These are phyloP conservation scores for Rhorus exstirpatorius DNA, from an alignment of 2,888 invertebrate genomes.

Conservation along the genomic window DNA sequence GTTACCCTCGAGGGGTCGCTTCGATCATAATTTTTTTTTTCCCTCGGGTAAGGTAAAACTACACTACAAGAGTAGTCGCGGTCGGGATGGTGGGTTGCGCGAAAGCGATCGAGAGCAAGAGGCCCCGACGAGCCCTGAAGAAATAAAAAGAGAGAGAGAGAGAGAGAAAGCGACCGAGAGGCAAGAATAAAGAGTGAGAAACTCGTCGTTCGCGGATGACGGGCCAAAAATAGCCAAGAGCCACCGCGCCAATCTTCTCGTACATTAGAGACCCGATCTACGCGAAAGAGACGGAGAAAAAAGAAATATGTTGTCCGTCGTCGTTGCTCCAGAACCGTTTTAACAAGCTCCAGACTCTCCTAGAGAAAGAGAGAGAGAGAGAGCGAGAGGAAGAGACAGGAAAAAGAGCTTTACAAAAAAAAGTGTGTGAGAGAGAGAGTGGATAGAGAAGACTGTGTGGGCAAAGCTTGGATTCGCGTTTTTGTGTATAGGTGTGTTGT, in stretches of 20 bases:
- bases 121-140: slow-evolving; percentile 4
- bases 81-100: slow-evolving; percentile 47
- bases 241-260: slow-evolving; percentile 76
- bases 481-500: slow-evolving; percentile 45
- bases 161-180: too few relatives aligned
- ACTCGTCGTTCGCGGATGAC: slow-evolving; percentile 68
- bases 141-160: slow-evolving; percentile 19
- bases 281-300: slow-evolving; percentile 78
- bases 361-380: too few relatives aligned
- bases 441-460: slow-evolving; percentile 9
- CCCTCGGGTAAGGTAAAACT: slow-evolving; percentile 8
- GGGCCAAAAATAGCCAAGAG: slow-evolving; percentile 82
- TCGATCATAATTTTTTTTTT: slow-evolving; percentile 14
- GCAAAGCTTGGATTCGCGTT: too few relatives aligned
- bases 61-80: slow-evolving; percentile 55
- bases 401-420: background rate
- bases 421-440: slow-evolving; percentile 25
- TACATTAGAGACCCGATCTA: slow-evolving; percentile 60
- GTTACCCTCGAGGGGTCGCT: slow-evolving; percentile 27
- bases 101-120: slow-evolving; percentile 47
- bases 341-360: slow-evolving; percentile 26
- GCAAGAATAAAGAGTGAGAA: slow-evolving; percentile 51
- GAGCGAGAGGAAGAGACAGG: too few relatives aligned
- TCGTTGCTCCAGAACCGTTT: slow-evolving; percentile 58
- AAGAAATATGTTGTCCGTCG: slow-evolving; percentile 81